These are phyloP conservation scores for Erpornis zantholeuca DNA, from an alignment of 2,113 vertebrate genomes.

Conservation along the genomic window DNA sequence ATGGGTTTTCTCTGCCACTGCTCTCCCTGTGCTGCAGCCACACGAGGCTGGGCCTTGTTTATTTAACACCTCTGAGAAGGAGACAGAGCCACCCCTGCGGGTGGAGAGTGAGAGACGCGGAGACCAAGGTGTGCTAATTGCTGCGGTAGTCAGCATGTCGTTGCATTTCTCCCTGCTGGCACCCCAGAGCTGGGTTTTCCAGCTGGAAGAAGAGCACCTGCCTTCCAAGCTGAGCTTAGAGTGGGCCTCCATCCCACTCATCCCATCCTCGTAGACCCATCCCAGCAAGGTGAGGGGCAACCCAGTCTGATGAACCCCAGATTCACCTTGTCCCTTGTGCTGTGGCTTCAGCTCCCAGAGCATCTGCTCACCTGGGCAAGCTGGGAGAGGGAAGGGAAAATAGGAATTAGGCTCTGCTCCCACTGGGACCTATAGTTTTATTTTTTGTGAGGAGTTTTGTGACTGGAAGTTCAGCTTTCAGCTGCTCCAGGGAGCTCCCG, in stretches of 20 bases:
- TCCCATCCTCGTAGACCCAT: rapidly evolving
- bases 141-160: rapidly evolving
- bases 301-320: rapidly evolving
- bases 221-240: not conserved
- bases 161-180: not conserved
- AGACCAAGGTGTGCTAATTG: rapidly evolving
- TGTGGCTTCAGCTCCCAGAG: not conserved
- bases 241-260: not conserved
- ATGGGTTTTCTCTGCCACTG: not conserved
- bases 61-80: not conserved
- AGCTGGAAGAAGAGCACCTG: not conserved
- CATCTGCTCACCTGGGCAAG: not conserved
- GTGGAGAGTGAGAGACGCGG: not conserved
- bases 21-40: not conserved
- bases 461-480: not conserved
- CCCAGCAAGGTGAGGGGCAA: not conserved
- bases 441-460: not conserved
- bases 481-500: not conserved
- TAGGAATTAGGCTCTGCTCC: not conserved
- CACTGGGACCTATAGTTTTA: not conserved
- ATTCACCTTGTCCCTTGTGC: not conserved
- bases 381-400: not conserved
- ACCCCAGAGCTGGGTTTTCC: not conserved
- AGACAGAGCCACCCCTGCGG: rapidly evolving
- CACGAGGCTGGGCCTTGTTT: not conserved